phyloP scores from a whole-genome alignment of 2,113 vertebrate species.

The Elaphurus davidianus region DNA sequence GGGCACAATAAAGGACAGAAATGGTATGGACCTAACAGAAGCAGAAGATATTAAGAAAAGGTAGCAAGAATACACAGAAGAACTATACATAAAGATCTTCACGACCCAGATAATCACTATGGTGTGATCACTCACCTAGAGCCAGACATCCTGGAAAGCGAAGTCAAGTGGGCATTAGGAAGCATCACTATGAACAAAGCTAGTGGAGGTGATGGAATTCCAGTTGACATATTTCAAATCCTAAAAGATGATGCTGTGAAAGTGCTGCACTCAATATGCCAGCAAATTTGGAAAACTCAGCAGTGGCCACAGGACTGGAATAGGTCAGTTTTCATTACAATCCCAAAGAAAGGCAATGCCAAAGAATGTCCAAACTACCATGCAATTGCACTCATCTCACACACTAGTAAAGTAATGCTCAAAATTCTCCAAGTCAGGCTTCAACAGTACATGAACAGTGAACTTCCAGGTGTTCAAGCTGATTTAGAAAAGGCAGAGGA shows the following conservation, averaged over 20 bases:
- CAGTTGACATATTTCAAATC: neutral
- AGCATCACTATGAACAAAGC: neutral
- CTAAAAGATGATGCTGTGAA: neutral
- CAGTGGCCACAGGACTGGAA: neutral
- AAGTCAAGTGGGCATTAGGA: neutral
- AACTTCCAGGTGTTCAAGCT: neutral
- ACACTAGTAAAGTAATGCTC: neutral
- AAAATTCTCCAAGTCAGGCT: neutral
- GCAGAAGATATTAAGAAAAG: neutral
- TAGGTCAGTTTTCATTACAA: neutral
- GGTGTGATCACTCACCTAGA: neutral
- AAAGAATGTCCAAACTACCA: neutral
- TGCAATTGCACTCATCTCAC: neutral
- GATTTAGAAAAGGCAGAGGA: neutral
- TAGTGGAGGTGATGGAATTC: neutral
- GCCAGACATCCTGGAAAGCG: neutral
- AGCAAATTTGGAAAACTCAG: neutral
- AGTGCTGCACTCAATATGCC: neutral
- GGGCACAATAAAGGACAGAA: neutral
- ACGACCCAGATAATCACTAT: fast-evolving
- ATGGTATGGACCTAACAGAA: neutral
- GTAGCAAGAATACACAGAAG: neutral
- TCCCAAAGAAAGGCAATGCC: neutral
- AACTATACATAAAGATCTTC: neutral
- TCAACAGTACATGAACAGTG: neutral